Evolutionary conservation across 2,888 invertebrate genomes (phyloP), one percentile per base, ranked within the genome.

Genomic region (Lasioglossum leucozonium): DNA sequence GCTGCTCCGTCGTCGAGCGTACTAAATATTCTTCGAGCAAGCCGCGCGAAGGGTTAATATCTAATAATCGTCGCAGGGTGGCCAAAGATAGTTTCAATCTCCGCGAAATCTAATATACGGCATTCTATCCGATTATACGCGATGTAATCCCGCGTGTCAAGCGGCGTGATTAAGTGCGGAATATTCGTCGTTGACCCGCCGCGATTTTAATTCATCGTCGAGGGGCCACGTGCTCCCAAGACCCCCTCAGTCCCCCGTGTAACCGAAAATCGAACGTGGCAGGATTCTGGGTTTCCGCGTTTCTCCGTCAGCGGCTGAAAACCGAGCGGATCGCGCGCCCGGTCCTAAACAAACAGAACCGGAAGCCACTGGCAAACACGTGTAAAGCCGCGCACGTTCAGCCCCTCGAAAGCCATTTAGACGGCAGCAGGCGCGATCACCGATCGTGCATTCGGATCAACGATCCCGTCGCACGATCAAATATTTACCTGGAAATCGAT

Each of bases 191-290:
- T 82, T 88, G 83, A 87, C 85, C 90, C 87, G 55, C 83, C 87
- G 76, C 82, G 87, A 90, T 90, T 90, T 90, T 90, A 86, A 90
- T 90, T 90, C 87, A 90, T 85, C 77, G 65, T 65, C 84, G 81
- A 34, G 67, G 72, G 37, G 89, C 86, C 92, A 91, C 90, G 91
- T 90, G 91, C 87, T 84, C 77, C 81, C 73, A 62, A 71, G 82
- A 79, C 85, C 83, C 85, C 83, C 78, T 71, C 75, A 67, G 34
- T 72, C 72, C 55, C 4, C n/a, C 55, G n/a, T n/a, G n/a, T n/a
- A n/a, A 82, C 40, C 72, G 71, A 80, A 84, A 84, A 78, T 87
- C 86, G 55, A 40, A 82, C 78, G n/a, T n/a, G n/a, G 55, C 71
- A 74, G 67, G 30, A 75, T 72, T 69, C 81, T 72, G 18, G 74